Base-by-base conservation (phyloP, 2,113 vertebrate genomes). In the Neolamprologus falcicula region DNA sequence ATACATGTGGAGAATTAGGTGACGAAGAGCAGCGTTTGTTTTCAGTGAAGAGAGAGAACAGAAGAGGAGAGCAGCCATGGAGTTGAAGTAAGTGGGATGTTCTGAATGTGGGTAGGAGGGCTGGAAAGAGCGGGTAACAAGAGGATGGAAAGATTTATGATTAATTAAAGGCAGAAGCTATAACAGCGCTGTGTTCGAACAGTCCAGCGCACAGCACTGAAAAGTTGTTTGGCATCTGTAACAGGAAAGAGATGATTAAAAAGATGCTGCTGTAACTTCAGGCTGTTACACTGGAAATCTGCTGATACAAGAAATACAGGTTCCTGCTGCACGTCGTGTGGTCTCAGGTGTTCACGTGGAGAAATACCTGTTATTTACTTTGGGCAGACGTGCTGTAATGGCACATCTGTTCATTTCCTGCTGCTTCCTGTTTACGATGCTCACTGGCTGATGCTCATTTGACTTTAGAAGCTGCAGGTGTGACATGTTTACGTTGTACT, bases 21-120 rank as follows among this genome's bases (percentile, higher is more conserved):
- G 92, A 94, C 86, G 50, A 68, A 42, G 61, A 85, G 26, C 83
- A 82, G 86, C 7, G 66, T 55, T 90, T 80, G 59, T 83, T 88
- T 88, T 86, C n/a, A 16, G 76, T 84, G 66, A 63, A 45, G 76
- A 86, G 42, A 84, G n/a, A 80, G 47, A 26, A 86, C 63, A 54
- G 59, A 71, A 66, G 52, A 73, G 82, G 82, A 73, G 54, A 80
- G 83, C 66, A 88, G 80, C 88, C 93, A 95, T 96, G 95, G 92
- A 93, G 86, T 21, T 85, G 3, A 93, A 91, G 96, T 96, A 95
- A 95, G 96, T 95, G 53, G 21, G 21, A 37, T 91, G 47, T 87
- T 78, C 78, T 78, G 42, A 40, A 84, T 53, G 78, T 47, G 82
- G 68, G 76, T n/a, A 63, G 63, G 52, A 50, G 26, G 24, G 3